Percentiles rank a stretch among this genome's conserved stretches.
phyloP scores from a whole-genome alignment of 2,797 vertebrate genomes.

The Phrynocephalus forsythii region DNA sequence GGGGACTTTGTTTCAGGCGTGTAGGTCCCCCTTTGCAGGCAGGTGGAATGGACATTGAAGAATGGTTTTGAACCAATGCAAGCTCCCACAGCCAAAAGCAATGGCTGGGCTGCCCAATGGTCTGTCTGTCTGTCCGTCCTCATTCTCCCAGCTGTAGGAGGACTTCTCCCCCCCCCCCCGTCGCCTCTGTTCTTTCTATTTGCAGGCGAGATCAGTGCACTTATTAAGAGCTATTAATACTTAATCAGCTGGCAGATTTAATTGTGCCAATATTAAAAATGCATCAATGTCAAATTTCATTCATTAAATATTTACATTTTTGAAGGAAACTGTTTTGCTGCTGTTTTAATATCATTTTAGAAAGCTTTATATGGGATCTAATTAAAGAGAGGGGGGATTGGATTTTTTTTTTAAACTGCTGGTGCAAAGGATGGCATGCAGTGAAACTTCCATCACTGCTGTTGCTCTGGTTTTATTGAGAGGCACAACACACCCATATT shows the following conservation, averaged over 20 bases:
- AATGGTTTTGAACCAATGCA: neutral
- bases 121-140: neutral
- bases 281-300: slow-evolving; percentile 76
- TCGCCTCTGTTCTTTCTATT: slow-evolving; percentile 46
- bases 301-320: slow-evolving; percentile 78
- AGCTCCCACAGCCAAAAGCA: neutral
- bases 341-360: slow-evolving; percentile 70
- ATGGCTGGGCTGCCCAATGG: neutral
- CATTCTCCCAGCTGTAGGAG: neutral
- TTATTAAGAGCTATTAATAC: slow-evolving; percentile 77
- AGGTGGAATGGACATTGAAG: neutral
- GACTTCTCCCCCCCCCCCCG: rapidly evolving
- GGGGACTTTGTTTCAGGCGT: neutral
- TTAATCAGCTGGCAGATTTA: slow-evolving; percentile 75
- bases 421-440: neutral
- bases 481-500: neutral
- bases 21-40: neutral
- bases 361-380: slow-evolving; percentile 62
- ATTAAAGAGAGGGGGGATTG: neutral
- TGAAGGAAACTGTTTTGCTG: slow-evolving; percentile 75
- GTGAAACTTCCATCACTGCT: neutral
- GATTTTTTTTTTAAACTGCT: neutral
- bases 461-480: neutral
- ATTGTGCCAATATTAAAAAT: slow-evolving; percentile 79
- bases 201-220: slow-evolving; percentile 67